Evolutionary conservation across 1,140 invertebrate species (phyloP).

Genomic region (Idris sp.): DNA sequence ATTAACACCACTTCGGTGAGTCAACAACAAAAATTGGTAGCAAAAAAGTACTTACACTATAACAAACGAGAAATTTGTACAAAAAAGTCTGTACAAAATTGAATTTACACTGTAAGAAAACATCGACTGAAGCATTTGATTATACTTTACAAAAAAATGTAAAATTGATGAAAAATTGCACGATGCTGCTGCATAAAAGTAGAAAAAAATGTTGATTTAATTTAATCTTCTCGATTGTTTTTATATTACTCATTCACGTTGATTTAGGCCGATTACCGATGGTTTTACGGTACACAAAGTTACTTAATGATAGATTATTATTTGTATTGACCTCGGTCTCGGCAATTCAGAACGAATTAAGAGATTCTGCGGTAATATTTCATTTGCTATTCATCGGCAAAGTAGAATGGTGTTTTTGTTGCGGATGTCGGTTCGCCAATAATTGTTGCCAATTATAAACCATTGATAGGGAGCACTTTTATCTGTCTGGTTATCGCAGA

Average conservation of each 20-base stretch:
- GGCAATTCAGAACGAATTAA: conserved; percentile 55
- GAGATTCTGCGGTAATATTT: conserved; percentile 50
- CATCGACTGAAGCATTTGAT: too few relatives aligned
- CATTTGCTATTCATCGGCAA: too few relatives aligned
- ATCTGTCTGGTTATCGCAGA: too few relatives aligned
- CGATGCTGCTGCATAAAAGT: too few relatives aligned
- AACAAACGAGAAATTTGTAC: too few relatives aligned
- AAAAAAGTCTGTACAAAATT: background rate
- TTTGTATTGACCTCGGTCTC: conserved; percentile 35
- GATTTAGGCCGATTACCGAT: conserved; percentile 39
- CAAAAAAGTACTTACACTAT: too few relatives aligned
- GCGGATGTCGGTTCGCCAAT: too few relatives aligned
- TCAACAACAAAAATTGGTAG: conserved; percentile 8
- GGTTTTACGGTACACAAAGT: conserved; percentile 43
- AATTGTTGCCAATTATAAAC: too few relatives aligned
- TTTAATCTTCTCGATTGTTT: conserved; percentile 15
- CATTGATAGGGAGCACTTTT: too few relatives aligned
- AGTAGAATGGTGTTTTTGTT: conserved; percentile 18
- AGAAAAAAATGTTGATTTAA: conserved; percentile 6
- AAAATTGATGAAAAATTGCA: too few relatives aligned
- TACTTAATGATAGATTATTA: conserved; percentile 56
- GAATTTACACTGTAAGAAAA: too few relatives aligned
- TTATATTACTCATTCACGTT: conserved; percentile 5
- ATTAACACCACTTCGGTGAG: conserved; percentile 67
- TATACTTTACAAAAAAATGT: too few relatives aligned